Evolutionary conservation across 1,140 invertebrate genomes (phyloP).

Genomic region (Homarus americanus): DNA sequence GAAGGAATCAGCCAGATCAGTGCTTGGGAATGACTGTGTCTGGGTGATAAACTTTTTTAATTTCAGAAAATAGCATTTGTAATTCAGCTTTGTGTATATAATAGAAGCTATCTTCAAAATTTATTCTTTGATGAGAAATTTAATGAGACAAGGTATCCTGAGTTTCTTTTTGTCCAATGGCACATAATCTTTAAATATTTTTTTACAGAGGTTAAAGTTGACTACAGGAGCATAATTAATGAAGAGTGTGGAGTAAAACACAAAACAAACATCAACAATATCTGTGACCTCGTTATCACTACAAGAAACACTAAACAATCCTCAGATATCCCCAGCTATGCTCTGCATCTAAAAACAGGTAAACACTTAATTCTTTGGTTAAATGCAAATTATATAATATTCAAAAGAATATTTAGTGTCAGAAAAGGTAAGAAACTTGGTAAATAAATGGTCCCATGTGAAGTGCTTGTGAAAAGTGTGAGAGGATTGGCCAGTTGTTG

Average conservation of each 20-base stretch:
- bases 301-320: slow-evolving; percentile 77
- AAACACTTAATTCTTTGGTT: no score
- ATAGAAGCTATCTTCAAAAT: background rate
- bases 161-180: no score
- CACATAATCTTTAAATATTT: background rate
- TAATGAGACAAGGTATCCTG: background rate
- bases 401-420: no score
- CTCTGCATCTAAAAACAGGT: slow-evolving; percentile 48
- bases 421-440: no score
- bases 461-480: no score
- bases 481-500: no score
- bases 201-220: slow-evolving; percentile 72
- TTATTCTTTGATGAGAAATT: background rate
- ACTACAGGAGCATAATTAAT: slow-evolving; percentile 82
- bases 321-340: slow-evolving; percentile 13
- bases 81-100: background rate
- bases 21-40: no score
- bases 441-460: no score
- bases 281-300: slow-evolving; percentile 70
- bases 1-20: no score
- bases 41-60: no score
- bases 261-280: slow-evolving; percentile 81
- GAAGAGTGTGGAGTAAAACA: slow-evolving; percentile 81
- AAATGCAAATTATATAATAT: no score
- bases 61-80: background rate